A percentile compares a stretch with the other conserved stretches of the same genome.
These are phyloP conservation scores for Aurelia sp. DNA, from an alignment of 30 jellyfish, hydroid and myxozoan genomes.

Conservation along the genomic window DNA sequence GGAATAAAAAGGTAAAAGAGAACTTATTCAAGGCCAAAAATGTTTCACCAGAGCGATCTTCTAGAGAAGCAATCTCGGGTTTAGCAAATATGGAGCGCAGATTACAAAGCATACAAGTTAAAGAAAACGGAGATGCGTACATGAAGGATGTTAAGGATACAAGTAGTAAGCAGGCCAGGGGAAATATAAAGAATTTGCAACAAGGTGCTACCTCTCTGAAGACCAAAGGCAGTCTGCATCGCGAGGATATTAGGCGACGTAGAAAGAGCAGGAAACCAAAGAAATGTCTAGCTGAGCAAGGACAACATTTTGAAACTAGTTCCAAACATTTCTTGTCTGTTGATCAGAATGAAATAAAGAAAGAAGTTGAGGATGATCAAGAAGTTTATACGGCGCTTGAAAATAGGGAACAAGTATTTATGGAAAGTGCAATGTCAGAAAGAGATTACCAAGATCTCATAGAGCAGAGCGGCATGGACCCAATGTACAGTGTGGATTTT, in stretches of 20 bases:
- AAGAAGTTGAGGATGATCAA: not conserved
- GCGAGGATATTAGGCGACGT: not conserved
- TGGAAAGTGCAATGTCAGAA: not conserved
- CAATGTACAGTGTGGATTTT: not conserved
- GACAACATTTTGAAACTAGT: not conserved
- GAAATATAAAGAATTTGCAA: not conserved
- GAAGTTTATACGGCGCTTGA: not conserved
- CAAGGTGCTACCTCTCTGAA: not conserved
- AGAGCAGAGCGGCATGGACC: not conserved
- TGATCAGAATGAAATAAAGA: not conserved
- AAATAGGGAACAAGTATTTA: too few species aligned
- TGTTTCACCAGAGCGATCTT: not conserved
- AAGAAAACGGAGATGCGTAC: too few species aligned
- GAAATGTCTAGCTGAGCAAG: not conserved
- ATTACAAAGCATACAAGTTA: not conserved
- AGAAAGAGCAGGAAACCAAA: conserved; percentile 16
- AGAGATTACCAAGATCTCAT: not conserved
- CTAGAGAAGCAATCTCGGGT: not conserved
- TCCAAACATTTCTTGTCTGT: not conserved
- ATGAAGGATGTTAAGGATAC: not conserved
- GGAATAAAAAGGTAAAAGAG: not conserved
- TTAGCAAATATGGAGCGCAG: not conserved
- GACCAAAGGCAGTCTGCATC: not conserved
- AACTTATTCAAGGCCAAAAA: not conserved
- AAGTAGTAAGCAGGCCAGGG: too few species aligned